Base-by-base conservation (phyloP, 2,113 vertebrate species). In the Sceloporus undulatus region DNA sequence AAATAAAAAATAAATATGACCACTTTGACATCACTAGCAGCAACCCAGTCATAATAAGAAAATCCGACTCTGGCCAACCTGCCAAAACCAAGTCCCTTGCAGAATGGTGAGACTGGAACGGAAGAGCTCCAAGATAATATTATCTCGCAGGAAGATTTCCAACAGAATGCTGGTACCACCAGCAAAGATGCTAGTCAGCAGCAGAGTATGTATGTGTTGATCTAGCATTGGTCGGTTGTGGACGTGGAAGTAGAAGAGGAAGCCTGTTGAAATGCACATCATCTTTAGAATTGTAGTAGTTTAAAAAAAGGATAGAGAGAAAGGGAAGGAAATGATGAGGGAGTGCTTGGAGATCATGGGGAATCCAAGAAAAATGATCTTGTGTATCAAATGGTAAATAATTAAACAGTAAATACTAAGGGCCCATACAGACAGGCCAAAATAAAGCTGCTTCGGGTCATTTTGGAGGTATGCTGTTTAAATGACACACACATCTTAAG, bases 81-180 rank as follows among this genome's bases (percentile, higher is more conserved):
- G 98, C 97, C 97, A 99, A 95, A 99, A 98, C 99, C 99, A 99
- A 0, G 98, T 97, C 23, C 98, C 99, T 91, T 99, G 98, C n/a
- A 98, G 90, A n/a, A 99, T 96, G 90, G 97, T 85, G n/a, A 98
- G 21, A 25, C 95, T 96, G 0, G 96, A 94, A n/a, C 97, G 91
- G 65, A 99, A 95, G 40, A 99, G 94, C 91, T 99, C 98, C 91
- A 99, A 91, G 90, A 98, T 77, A 0, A 98, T 89, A 85, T 98
- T 97, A 91, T 98, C 94, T 1, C 92, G 94, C 48, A 98, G 71
- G 90, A 99, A 98, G 78, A 97, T 97, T 93, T 99, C 98, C 78
- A 99, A 9, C 90, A 97, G 89, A 87, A 79, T 68, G 86, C 94
- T 95, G 91, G 95, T 79, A 0, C 97, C 91, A 0, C 96, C 98